phyloP scores from a whole-genome alignment of 2,797 vertebrate genomes.

The Falco rusticolus region DNA sequence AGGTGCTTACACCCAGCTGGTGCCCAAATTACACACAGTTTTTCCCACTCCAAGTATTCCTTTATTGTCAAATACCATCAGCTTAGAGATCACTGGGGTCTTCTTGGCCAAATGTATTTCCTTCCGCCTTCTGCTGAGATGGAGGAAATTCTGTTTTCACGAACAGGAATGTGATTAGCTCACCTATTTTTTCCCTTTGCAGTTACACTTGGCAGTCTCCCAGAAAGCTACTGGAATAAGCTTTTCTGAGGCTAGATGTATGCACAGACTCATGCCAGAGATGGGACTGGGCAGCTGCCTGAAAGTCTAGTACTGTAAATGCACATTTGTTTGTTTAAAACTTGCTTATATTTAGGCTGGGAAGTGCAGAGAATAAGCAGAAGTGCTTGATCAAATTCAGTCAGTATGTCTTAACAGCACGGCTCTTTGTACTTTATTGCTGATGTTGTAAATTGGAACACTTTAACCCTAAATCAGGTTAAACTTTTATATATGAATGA shows the following conservation, averaged over 20 bases:
- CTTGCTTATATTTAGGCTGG: background rate
- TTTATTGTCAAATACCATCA: constrained; percentile 35
- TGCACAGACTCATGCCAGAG: background rate
- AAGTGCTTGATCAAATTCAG: background rate
- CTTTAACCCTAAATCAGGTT: constrained; percentile 27
- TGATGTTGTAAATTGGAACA: background rate
- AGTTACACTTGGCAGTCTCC: constrained; percentile 35
- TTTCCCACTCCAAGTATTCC: background rate
- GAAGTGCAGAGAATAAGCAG: background rate
- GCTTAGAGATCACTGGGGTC: background rate
- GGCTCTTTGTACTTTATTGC: constrained; percentile 11
- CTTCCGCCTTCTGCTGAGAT: constrained; percentile 59
- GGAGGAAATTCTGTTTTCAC: constrained; percentile 65
- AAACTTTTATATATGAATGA: background rate
- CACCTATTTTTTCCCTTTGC: constrained; percentile 51
- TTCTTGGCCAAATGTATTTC: constrained; percentile 33
- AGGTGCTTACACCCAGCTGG: background rate
- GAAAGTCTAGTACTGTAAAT: background rate
- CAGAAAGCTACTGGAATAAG: constrained; percentile 54
- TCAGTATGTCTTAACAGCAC: accelerated
- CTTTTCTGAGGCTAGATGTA: background rate
- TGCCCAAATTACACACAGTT: background rate
- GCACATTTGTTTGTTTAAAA: constrained; percentile 31
- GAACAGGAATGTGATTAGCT: constrained; percentile 68
- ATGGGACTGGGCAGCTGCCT: constrained; percentile 1